Evolutionary conservation across 2,888 invertebrate species (phyloP).

Genomic region (Pogonocherus hispidulus): DNA sequence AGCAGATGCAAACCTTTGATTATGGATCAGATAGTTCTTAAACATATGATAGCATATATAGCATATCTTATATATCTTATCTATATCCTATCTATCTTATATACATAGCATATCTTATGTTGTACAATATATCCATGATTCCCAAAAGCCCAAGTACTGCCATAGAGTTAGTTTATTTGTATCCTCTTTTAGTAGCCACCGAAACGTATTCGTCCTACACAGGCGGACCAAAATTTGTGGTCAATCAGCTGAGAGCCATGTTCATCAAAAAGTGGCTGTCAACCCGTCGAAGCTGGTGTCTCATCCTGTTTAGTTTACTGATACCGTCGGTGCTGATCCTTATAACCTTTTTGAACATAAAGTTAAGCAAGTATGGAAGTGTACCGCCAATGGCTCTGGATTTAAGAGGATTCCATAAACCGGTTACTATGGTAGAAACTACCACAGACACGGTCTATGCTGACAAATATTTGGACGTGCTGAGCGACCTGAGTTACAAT

Average conservation of each 20-base stretch:
- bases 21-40: too few species aligned
- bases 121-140: too few species aligned
- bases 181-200: slow-evolving; percentile 54
- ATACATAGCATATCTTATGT: too few species aligned
- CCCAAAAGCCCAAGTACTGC: too few species aligned
- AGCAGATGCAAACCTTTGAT: too few species aligned
- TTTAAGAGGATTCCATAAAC: slow-evolving; percentile 68
- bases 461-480: slow-evolving; percentile 52
- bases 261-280: slow-evolving; percentile 64
- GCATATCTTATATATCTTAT: too few species aligned
- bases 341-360: slow-evolving; percentile 74
- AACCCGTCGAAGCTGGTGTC: slow-evolving; percentile 77
- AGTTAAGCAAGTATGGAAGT: slow-evolving; percentile 67
- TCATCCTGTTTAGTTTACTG: slow-evolving; percentile 76
- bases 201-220: slow-evolving; percentile 44
- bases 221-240: slow-evolving; percentile 31
- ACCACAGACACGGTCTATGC: slow-evolving; percentile 49
- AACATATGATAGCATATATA: too few species aligned
- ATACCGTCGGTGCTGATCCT: slow-evolving; percentile 78
- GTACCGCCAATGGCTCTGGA: slow-evolving; percentile 73
- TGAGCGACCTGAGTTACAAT: slow-evolving; percentile 54
- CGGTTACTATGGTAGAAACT: slow-evolving; percentile 61
- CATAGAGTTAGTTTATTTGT: neutral
- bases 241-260: slow-evolving; percentile 67
- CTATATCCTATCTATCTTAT: too few species aligned